Percentiles rank a stretch among this genome's conserved stretches.
Conservation (phyloP, 2,797 vertebrate genomes). For the Ambastaia sidthimunki region DNA sequence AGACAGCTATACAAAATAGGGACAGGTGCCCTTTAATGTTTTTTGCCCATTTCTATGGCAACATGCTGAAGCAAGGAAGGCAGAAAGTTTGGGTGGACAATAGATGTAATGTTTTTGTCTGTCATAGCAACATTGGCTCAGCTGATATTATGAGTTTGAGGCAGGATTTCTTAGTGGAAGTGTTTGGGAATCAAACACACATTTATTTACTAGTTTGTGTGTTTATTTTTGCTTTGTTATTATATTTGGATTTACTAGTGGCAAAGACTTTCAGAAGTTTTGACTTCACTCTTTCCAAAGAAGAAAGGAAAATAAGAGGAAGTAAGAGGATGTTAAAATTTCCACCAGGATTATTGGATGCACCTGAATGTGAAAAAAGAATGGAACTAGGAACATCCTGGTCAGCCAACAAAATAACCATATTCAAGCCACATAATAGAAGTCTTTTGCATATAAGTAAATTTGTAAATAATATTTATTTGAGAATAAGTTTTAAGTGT, state of each 20-base stretch:
- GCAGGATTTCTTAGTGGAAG: not conserved
- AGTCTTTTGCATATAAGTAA: not conserved
- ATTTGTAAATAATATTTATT: not conserved
- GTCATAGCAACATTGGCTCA: not conserved
- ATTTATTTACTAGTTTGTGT: no score
- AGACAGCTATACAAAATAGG: not conserved
- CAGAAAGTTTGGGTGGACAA: not conserved
- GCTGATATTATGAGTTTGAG: not conserved
- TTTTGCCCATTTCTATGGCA: not conserved
- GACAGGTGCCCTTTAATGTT: not conserved
- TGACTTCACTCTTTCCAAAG: not conserved
- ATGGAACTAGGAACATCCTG: not conserved
- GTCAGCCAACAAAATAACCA: not conserved
- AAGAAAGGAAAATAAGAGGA: not conserved
- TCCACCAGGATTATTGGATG: not conserved
- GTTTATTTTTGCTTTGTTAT: not conserved
- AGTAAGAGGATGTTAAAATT: not conserved
- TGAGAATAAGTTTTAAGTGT: not conserved
- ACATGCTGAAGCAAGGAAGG: not conserved
- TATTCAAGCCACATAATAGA: not conserved
- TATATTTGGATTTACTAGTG: not conserved
- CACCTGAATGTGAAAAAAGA: not conserved
- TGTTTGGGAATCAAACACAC: not conserved
- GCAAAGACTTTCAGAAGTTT: not conserved
- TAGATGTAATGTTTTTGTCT: slow-evolving; percentile 3